Base-by-base conservation (phyloP, 2,797 vertebrate species). In the Argentina silus region DNA sequence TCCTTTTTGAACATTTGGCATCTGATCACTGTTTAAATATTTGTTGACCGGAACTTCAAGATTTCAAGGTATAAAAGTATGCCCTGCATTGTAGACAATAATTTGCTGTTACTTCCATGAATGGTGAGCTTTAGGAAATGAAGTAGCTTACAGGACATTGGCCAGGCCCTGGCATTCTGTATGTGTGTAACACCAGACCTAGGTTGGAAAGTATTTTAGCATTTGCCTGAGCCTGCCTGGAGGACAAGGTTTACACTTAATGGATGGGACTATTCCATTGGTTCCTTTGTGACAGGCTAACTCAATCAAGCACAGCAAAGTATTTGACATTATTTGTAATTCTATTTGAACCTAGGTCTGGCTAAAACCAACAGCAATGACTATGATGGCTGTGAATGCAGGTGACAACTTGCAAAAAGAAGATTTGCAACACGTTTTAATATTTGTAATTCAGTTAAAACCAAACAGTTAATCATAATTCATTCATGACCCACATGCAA, bases 1-100 rank as follows among this genome's bases (percentile, higher is more conserved):
- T 36, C 27, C 27, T 36, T 36, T 36, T 36, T 36, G 27, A 27
- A 27, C 19, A 0, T 10, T 59, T 59, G 3, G 21, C 9, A 12
- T 59, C 27, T 27, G 57, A 59, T 59, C 57, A 59, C 57, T 59
- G 11, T 23, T 59, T 36, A 59, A 59, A 59, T 23, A 23, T 60
- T 21, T 14, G 51, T 53, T 53, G 17, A 53, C 14, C 17, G 50
- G 50, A 51, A 51, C 15, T 12, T 2, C 27, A n/a, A 53, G 50
- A 53, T 7, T 5, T 21, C 6, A 15, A 23, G 56, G 21, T 17
- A 59, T 9, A 21, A 11, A 27, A 27, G 21, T 59, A 27, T 10
- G 17, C 21, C 17, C 10, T 8, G 2, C 56, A 59, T 7, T 0
- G 51, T 2, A 36, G 27, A 36, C 27, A 36, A 36, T 36, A 36